Percentiles rank a stretch among this genome's conserved stretches.
phyloP scores from a whole-genome alignment of 2,113 vertebrate genomes.

The pig (Sus scrofa) region T2T-Sscrofa CM000814.6:43413501-43414000 shows the following conservation, averaged over 20 bases:
- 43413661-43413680: not conserved
- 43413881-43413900: too few relatives aligned
- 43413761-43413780: not conserved
- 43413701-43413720: not conserved
- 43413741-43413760: not conserved
- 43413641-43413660: not conserved
- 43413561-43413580: not conserved
- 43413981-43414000: too few relatives aligned
- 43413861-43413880: too few relatives aligned
- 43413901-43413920: too few relatives aligned
- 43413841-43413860: too few relatives aligned
- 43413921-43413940: too few relatives aligned
- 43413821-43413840: too few relatives aligned
- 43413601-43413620: not conserved
- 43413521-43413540: not conserved
- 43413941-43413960: too few relatives aligned
- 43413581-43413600: not conserved
- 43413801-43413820: too few relatives aligned
- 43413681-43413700: not conserved
- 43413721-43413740: not conserved
- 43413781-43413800: too few relatives aligned
- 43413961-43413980: too few relatives aligned
- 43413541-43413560: not conserved
- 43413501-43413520: not conserved
- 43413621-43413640: not conserved